Evolutionary conservation across 2,888 invertebrate species (phyloP), one percentile per base, ranked within the genome.

Genomic region (Drosophila prolongata): DNA sequence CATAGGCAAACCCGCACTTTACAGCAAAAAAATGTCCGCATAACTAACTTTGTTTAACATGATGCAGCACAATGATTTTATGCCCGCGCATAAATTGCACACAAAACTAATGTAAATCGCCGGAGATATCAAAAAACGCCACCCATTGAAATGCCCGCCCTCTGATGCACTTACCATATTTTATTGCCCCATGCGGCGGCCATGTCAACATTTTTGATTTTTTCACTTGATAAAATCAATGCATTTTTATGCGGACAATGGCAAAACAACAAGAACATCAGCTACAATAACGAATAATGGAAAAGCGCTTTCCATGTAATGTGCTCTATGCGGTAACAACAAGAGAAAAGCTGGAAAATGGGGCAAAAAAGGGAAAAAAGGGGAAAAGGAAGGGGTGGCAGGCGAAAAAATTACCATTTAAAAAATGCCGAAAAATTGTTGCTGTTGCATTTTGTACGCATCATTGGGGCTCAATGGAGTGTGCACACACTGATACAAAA

Each of bases 401-500:
- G 40, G 43, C 46, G 35, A 57, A 73, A 83, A 83, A 78, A 86
- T 76, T 78, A 76, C 84, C 79, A 80, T 78, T 75, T 73, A 73
- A 85, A 75, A 75, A 76, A 73, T 66, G 70, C 66, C 70, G 77
- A 77, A 77, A 78, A 86, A 79, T 77, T 77, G 89, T 89, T 89
- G 81, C 78, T 89, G 89, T 79, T 89, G 87, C 87, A 90, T 90
- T 90, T 90, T 85, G 88, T 80, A 85, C 89, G 88, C 90, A 89
- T 89, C 90, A 90, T 90, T 90, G 90, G 79, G 78, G 88, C 85
- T 85, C 89, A 90, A 90, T 90, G 90, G 90, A 80, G 89, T 90
- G 90, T 90, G 74, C 80, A 87, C 80, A 83, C 77, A 89, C 90
- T 89, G 90, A 90, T 90, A 90, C 79, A 83, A 85, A 80, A 84